Base-by-base conservation (phyloP, 2,888 invertebrate genomes). In the Resseliella maxima region DNA sequence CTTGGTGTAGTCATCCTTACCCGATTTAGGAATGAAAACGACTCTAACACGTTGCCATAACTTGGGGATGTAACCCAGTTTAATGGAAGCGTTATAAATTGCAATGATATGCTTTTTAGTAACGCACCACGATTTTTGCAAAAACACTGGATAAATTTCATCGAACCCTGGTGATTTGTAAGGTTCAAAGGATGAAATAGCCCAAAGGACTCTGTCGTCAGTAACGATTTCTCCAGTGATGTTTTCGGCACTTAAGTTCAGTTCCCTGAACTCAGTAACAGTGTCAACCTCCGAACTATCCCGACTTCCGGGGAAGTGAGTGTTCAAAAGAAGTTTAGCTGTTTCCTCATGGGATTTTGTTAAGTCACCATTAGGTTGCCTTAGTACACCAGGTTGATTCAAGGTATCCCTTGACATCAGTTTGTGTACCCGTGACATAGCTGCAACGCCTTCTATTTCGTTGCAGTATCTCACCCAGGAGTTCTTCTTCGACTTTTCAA, bases 11-110 rank as follows among this genome's bases (percentile, higher is more conserved):
- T 86, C 59, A 1, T 35, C 45, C 24, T 86, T 85, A 0, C 88
- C 88, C 0, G 87, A 87, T 85, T 88, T 88, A 0, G 88, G 88
- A n/a, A 87, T 87, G 81, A 87, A 88, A 3, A 87, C 86, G 2
- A 87, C 86, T 41, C 83, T 87, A 12, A 54, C 86, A 2, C 54
- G 36, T 45, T 86, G 36, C 87, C 87, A 86, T 6, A 0, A 8
- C 3, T 41, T 36, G 5, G 87, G 87, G 6, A 86, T 86, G 31
- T 87, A 86, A 15, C 38, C 38, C 15, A 85, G 72, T 18, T 45
- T 24, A 18, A 86, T 50, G 41, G 81, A 59, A 21, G 86, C 86
- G 5, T 2, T 54, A 59, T 46, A 87, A 6, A 85, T 46, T 27
- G 24, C 18, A 1, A 31, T 31, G 0, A 85, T 2, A 18, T 21